These are phyloP conservation scores for Nephila pilipes DNA, from an alignment of 1,140 invertebrate genomes.

Conservation along the genomic window DNA sequence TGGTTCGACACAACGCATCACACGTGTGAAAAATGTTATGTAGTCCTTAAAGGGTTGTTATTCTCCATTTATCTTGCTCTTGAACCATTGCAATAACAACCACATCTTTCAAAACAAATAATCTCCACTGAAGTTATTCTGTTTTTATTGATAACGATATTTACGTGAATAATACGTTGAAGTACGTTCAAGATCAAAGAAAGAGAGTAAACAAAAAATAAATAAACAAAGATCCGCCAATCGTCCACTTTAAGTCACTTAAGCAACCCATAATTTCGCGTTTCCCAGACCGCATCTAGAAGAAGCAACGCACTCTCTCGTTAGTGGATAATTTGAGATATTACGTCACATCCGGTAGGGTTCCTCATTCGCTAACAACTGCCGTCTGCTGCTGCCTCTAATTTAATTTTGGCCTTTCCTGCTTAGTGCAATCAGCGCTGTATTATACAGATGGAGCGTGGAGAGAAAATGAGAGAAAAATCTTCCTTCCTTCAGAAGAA, in stretches of 20 bases:
- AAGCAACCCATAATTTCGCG: constrained; percentile 67
- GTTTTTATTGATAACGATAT: constrained; percentile 5
- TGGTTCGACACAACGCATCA: too few species aligned
- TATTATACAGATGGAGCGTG: constrained; percentile 40
- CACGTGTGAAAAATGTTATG: too few species aligned
- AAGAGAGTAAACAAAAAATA: constrained; percentile 14
- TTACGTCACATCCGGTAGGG: constrained; percentile 73
- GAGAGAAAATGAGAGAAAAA: constrained; percentile 5
- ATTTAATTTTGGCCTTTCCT: constrained; percentile 74
- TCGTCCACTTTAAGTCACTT: constrained; percentile 69
- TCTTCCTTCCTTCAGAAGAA: constrained; percentile 9
- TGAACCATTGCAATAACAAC: too few species aligned
- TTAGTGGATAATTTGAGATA: constrained; percentile 70
- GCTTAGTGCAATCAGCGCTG: constrained; percentile 70
- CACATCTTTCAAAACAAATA: too few species aligned
- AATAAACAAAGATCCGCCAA: constrained; percentile 32
- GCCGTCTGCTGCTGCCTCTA: constrained; percentile 54
- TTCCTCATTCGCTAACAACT: constrained; percentile 40
- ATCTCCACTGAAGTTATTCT: background rate
- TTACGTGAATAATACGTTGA: background rate
- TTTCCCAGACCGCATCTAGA: constrained; percentile 35
- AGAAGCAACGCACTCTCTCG: constrained; percentile 52
- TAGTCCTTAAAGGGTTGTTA: too few species aligned
- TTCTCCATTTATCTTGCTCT: too few species aligned
- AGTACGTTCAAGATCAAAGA: constrained; percentile 34